Conservation (phyloP, 2,888 invertebrate species). For the Volucella zonaria region DNA sequence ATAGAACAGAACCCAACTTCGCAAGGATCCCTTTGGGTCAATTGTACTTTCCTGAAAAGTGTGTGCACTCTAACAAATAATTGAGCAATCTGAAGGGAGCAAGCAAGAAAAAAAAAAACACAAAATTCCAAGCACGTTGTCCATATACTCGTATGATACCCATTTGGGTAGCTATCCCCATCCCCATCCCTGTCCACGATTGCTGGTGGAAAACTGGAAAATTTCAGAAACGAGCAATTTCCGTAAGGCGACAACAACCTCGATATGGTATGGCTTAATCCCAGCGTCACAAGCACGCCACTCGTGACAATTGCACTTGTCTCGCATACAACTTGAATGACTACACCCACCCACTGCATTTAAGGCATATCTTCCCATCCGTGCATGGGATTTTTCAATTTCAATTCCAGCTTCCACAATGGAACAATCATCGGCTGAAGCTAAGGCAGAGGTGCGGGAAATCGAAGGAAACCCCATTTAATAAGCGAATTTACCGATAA, state of each 20-base stretch:
- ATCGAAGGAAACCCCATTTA: background rate
- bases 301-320: too few relatives aligned
- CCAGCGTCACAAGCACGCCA: too few relatives aligned
- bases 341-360: too few relatives aligned
- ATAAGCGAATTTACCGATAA: conserved; percentile 44
- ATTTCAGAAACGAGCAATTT: background rate
- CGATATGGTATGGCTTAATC: too few relatives aligned
- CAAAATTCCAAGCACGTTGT: too few relatives aligned
- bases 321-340: too few relatives aligned
- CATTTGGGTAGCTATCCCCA: too few relatives aligned
- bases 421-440: background rate
- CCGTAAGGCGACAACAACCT: background rate
- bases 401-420: background rate
- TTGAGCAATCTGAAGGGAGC: conserved; percentile 12
- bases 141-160: too few relatives aligned
- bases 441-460: background rate
- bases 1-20: background rate
- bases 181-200: background rate
- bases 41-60: conserved; percentile 31
- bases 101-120: too few relatives aligned
- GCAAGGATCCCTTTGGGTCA: conserved; percentile 39
- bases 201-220: too few relatives aligned
- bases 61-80: conserved; percentile 38
- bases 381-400: conserved; percentile 9
- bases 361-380: background rate